Percentiles rank a stretch among this genome's conserved stretches.
phyloP scores from a whole-genome alignment of 1,140 invertebrate genomes.

The Delia radicum region DNA sequence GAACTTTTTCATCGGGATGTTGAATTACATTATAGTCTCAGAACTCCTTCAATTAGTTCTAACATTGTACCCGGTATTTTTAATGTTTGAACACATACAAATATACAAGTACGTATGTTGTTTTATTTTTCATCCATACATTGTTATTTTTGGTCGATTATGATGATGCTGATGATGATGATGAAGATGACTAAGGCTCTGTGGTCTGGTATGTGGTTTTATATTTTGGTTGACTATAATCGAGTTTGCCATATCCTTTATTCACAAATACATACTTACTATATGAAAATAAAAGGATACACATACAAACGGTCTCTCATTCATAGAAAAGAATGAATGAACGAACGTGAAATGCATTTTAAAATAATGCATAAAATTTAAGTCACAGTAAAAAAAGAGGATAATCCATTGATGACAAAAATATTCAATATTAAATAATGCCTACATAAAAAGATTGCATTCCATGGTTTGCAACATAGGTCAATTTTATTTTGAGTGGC shows the following conservation, averaged over 20 bases:
- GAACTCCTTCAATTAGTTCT: no score
- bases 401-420: slow-evolving; percentile 18
- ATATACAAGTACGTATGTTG: no score
- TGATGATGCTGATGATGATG: slow-evolving; percentile 1
- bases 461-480: background rate
- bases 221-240: background rate
- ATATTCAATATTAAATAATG: slow-evolving; percentile 14
- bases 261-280: background rate
- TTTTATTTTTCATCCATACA: background rate
- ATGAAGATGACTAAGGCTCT: slow-evolving; percentile 4
- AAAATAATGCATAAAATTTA: background rate
- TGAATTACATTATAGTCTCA: no score
- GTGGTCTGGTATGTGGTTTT: slow-evolving; percentile 10
- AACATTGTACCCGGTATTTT: no score
- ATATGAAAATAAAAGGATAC: background rate
- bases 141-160: background rate
- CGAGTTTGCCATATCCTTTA: background rate
- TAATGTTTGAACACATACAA: no score
- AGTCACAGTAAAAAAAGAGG: background rate
- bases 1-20: no score
- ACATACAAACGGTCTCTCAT: background rate
- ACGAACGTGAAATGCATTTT: background rate
- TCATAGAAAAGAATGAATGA: background rate
- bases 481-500: slow-evolving; percentile 2
- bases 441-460: background rate